Evolutionary conservation across 2,888 invertebrate genomes (phyloP), one percentile per base, ranked within the genome.

Genomic region (Anticlea derivata): DNA sequence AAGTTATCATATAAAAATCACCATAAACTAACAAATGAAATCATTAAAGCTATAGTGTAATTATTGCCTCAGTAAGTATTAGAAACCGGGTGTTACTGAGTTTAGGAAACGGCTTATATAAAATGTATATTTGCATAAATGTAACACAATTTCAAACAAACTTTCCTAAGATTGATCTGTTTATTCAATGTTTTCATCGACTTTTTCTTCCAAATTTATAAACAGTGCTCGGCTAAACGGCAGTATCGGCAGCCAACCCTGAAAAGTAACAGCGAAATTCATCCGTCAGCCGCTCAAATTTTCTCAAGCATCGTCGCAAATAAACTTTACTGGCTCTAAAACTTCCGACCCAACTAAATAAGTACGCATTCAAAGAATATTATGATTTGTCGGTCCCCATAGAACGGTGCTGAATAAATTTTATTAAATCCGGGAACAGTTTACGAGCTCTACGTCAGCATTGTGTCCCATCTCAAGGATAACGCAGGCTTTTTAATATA

Each of bases 321-420:
- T 86, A 85, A 86, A 86, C 78, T 86, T 86, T 80, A 83, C 75
- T 79, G 76, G 75, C 83, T 80, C 80, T 83, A 79, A 80, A 86
- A 84, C 81, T 83, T 79, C 75, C 77, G 75, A 70, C 73, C 78
- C 75, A 78, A 83, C 86, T 86, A 83, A 86, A 86, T 86, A 86
- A 86, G 85, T 85, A 80, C 79, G 78, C 78, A 83, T 86, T 83
- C 79, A 71, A 73, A 70, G 77, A 75, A 80, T 83, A 86, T 85
- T 86, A 87, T 87, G 87, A 86, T 86, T 87, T 86, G 85, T 86
- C 78, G 82, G 80, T 77, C 81, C 78, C 84, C 73, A 73, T 82
- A 86, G 84, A 78, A 77, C 64, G 73, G 70, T 71, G 79, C 76
- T 83, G 85, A 86, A 88, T 88, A 85, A 86, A 87, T 88, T 87